Conservation (phyloP, 2,888 invertebrate species). For the Nomada fucata region DNA sequence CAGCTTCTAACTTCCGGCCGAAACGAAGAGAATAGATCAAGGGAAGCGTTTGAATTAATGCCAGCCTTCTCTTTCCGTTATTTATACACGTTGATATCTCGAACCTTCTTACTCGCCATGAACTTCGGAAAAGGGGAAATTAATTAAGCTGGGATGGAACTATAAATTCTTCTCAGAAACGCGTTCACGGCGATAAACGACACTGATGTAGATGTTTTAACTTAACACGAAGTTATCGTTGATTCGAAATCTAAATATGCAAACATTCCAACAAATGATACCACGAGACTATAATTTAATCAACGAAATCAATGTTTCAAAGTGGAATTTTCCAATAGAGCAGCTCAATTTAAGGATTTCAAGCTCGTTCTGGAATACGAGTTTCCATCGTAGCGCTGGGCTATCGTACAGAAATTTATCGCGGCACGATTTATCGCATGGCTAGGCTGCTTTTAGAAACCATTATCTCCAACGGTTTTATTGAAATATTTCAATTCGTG, state of each 20-base stretch:
- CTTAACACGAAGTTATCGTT: background rate
- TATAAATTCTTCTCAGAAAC: background rate
- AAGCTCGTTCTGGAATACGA: constrained; percentile 2
- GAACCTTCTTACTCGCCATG: background rate
- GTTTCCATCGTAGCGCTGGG: constrained; percentile 4
- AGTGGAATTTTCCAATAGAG: background rate
- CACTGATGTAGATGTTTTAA: too few relatives aligned
- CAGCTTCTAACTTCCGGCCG: constrained; percentile 29
- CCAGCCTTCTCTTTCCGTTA: constrained; percentile 16
- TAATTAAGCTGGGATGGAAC: constrained; percentile 15
- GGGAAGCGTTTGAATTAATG: constrained; percentile 19
- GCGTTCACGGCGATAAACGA: too few relatives aligned
- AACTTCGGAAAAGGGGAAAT: background rate
- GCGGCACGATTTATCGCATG: constrained; percentile 16
- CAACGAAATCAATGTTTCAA: background rate
- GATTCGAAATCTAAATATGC: too few relatives aligned
- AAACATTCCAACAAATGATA: background rate
- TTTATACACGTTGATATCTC: constrained; percentile 16
- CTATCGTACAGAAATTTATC: constrained; percentile 30
- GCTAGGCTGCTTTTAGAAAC: constrained; percentile 23
- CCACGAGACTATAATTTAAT: background rate
- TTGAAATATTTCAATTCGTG: constrained; percentile 25
- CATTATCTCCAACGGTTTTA: constrained; percentile 27
- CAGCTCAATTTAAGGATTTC: background rate
- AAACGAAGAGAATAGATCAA: background rate